phyloP scores from a whole-genome alignment of 1,140 invertebrate species.

The Lepidurus apus region DNA sequence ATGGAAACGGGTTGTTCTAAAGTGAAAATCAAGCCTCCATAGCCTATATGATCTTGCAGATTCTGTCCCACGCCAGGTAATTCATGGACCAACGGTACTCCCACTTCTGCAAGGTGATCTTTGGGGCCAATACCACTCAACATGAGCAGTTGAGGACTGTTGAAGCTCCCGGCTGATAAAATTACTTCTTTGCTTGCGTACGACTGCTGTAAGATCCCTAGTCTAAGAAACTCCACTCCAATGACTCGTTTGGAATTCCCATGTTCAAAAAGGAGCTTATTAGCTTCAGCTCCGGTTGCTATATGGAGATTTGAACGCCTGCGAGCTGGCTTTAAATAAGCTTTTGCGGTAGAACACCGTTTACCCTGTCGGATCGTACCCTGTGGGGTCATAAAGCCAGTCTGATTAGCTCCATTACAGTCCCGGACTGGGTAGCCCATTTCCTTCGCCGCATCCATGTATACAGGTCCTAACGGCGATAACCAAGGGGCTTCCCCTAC shows the following conservation, averaged over 20 bases:
- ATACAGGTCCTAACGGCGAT: slow-evolving; percentile 56
- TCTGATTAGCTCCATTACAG: slow-evolving; percentile 56
- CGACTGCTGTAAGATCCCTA: slow-evolving; percentile 46
- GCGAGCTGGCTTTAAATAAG: slow-evolving; percentile 70
- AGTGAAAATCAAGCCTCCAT: slow-evolving; percentile 71
- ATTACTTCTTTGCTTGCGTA: slow-evolving; percentile 70
- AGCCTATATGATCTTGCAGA: slow-evolving; percentile 75
- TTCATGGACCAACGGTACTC: slow-evolving; percentile 65
- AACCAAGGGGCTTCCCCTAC: slow-evolving; percentile 71
- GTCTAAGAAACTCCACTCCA: slow-evolving; percentile 64
- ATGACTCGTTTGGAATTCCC: slow-evolving; percentile 60
- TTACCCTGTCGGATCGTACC: slow-evolving; percentile 74
- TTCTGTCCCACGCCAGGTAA: slow-evolving; percentile 67
- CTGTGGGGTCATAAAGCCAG: slow-evolving; percentile 67
- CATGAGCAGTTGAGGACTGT: slow-evolving; percentile 76
- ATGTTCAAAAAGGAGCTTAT: slow-evolving; percentile 58
- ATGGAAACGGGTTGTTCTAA: slow-evolving; percentile 56
- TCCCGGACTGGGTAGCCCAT: slow-evolving; percentile 78
- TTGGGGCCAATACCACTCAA: slow-evolving; percentile 77
- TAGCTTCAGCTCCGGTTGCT: slow-evolving; percentile 68
- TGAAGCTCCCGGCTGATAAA: slow-evolving; percentile 71
- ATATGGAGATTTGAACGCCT: slow-evolving; percentile 70
- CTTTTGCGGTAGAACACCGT: slow-evolving; percentile 74
- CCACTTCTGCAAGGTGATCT: slow-evolving; percentile 62
- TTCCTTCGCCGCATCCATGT: slow-evolving; percentile 77